These are phyloP conservation scores for Lepidochrysops patricia DNA, from an alignment of 2,888 invertebrate species.

Conservation along the genomic window DNA sequence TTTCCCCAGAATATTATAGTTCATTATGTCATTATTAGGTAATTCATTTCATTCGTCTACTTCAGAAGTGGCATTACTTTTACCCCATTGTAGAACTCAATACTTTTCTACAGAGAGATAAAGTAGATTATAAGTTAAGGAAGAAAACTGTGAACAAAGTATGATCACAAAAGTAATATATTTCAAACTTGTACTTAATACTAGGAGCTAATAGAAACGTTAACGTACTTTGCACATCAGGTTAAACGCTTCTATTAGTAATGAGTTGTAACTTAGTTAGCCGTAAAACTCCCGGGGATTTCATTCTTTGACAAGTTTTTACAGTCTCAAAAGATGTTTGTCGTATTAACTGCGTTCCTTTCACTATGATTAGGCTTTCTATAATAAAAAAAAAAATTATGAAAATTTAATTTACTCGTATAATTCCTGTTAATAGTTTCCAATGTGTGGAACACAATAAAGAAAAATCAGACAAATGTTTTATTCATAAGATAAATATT, in stretches of 20 bases:
- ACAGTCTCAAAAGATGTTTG: slow-evolving; percentile 3
- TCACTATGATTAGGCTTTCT: neutral
- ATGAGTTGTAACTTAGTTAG: slow-evolving; percentile 19
- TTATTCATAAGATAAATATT: too few relatives aligned
- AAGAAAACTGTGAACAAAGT: neutral
- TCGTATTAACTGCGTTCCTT: neutral
- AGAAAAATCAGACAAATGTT: too few relatives aligned
- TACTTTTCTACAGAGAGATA: neutral
- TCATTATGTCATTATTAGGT: too few relatives aligned
- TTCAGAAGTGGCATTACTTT: too few relatives aligned
- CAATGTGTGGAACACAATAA: too few relatives aligned
- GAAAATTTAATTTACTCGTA: neutral
- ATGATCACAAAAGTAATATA: neutral
- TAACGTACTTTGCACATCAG: slow-evolving; percentile 21
- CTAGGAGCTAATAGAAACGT: slow-evolving; percentile 18
- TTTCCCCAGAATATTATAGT: too few relatives aligned
- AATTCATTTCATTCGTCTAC: too few relatives aligned
- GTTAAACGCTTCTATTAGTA: slow-evolving; percentile 18
- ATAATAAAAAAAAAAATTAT: too few relatives aligned
- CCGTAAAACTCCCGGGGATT: neutral
- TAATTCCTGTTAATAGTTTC: too few relatives aligned
- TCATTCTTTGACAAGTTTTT: slow-evolving; percentile 7
- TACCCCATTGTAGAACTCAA: too few relatives aligned
- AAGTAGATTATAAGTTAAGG: neutral
- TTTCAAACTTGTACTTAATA: slow-evolving; percentile 3